A percentile compares a stretch with the other conserved stretches of the same genome.
phyloP scores from a whole-genome alignment of 2,113 vertebrate genomes.

The Amazona vittata region DNA sequence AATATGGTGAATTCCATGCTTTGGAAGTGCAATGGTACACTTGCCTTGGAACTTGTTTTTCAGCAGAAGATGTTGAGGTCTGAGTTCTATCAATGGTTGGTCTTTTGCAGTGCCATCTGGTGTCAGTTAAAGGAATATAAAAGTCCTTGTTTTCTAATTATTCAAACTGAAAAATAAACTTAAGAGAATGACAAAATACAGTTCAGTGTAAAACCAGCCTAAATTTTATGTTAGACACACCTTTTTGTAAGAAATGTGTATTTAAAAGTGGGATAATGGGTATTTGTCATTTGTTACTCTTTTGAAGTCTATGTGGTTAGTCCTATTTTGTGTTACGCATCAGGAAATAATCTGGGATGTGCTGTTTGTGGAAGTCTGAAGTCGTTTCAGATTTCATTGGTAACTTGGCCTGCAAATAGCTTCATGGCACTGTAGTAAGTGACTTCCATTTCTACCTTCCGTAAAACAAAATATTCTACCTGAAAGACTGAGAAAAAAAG shows the following conservation, averaged over 20 bases:
- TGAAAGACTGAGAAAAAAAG: neutral
- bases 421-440: neutral
- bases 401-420: neutral
- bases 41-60: neutral
- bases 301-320: neutral
- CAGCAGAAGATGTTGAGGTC: neutral
- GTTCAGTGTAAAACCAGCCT: neutral
- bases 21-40: neutral
- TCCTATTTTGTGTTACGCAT: neutral
- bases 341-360: neutral
- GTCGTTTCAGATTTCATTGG: neutral
- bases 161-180: neutral
- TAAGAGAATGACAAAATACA: neutral
- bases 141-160: neutral
- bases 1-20: neutral
- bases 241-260: neutral
- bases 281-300: neutral
- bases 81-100: neutral
- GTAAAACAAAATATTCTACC: neutral
- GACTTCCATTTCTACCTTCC: neutral
- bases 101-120: conserved; percentile 45
- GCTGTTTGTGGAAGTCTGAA: neutral
- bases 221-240: neutral
- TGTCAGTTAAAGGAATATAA: neutral
- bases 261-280: neutral